These are phyloP conservation scores for Acronicta aceris DNA, from an alignment of 2,888 invertebrate species.

Conservation along the genomic window DNA sequence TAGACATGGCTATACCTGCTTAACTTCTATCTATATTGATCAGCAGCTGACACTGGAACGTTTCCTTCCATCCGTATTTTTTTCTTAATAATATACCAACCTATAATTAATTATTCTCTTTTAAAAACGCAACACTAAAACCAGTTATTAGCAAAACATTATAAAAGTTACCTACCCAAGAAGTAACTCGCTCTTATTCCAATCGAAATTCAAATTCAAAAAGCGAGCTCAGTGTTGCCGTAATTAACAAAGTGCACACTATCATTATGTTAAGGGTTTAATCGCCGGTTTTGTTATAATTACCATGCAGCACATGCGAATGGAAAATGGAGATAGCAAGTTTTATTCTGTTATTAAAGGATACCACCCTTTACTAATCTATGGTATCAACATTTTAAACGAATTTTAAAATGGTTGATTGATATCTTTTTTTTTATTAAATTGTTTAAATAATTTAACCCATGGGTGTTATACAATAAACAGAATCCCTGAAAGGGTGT, in stretches of 20 bases:
- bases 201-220: conserved; percentile 58
- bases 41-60: too few relatives aligned
- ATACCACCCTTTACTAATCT: conserved; percentile 20
- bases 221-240: conserved; percentile 55
- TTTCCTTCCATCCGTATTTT: too few relatives aligned
- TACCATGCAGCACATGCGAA: conserved; percentile 60
- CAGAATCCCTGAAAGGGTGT: neutral
- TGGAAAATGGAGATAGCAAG: conserved; percentile 64
- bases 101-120: neutral
- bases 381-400: conserved; percentile 10
- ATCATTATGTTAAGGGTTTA: conserved; percentile 74
- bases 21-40: too few relatives aligned
- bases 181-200: conserved; percentile 29
- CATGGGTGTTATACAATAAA: too few relatives aligned
- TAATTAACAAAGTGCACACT: conserved; percentile 78
- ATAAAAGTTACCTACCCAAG: conserved; percentile 13
- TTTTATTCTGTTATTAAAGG: conserved; percentile 49
- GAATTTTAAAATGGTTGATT: neutral
- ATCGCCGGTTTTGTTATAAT: conserved; percentile 70
- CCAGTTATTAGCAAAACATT: conserved; percentile 32
- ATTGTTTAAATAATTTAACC: too few relatives aligned
- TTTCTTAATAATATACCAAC: neutral
- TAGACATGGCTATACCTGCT: too few relatives aligned
- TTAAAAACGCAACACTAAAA: conserved; percentile 18
- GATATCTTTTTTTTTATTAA: conserved; percentile 11